Percentiles rank a stretch among this genome's conserved stretches.
Conservation (phyloP, 1,140 invertebrate genomes). For the Carcinoscorpius rotundicauda region DNA sequence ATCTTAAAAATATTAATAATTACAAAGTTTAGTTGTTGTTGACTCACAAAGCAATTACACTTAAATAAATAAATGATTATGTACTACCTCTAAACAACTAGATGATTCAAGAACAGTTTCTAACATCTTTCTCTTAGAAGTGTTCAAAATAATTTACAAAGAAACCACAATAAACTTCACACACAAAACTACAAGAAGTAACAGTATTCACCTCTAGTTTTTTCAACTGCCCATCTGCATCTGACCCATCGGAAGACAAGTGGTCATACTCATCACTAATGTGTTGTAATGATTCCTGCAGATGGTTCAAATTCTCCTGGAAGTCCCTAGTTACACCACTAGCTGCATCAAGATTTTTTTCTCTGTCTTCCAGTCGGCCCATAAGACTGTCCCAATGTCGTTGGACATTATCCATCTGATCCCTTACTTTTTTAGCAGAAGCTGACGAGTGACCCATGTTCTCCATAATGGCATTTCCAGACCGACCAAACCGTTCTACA, state of each 20-base stretch:
- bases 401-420: constrained; percentile 37
- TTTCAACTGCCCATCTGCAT: constrained; percentile 72
- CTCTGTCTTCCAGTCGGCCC: constrained; percentile 62
- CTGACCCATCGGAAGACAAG: constrained; percentile 46
- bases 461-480: constrained; percentile 60
- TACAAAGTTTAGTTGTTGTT: too few relatives aligned
- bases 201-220: constrained; percentile 45
- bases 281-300: constrained; percentile 65
- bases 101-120: too few relatives aligned
- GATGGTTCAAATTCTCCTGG: constrained; percentile 63
- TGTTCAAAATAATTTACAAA: too few relatives aligned
- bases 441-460: constrained; percentile 53
- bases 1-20: too few relatives aligned
- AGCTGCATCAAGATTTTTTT: constrained; percentile 68
- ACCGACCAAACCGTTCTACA: constrained; percentile 66
- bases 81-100: too few relatives aligned
- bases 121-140: too few relatives aligned
- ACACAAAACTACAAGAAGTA: too few relatives aligned
- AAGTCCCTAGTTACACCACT: constrained; percentile 81
- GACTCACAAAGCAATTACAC: too few relatives aligned
- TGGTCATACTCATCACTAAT: constrained; percentile 78
- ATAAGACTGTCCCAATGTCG: constrained; percentile 64
- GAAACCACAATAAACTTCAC: too few relatives aligned
- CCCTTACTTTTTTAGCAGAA: constrained; percentile 56
- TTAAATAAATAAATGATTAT: too few relatives aligned